Percentiles rank a stretch among this genome's conserved stretches.
Evolutionary conservation across 2,113 vertebrate species (phyloP).

Genomic region (Megaceryle maxima): DNA sequence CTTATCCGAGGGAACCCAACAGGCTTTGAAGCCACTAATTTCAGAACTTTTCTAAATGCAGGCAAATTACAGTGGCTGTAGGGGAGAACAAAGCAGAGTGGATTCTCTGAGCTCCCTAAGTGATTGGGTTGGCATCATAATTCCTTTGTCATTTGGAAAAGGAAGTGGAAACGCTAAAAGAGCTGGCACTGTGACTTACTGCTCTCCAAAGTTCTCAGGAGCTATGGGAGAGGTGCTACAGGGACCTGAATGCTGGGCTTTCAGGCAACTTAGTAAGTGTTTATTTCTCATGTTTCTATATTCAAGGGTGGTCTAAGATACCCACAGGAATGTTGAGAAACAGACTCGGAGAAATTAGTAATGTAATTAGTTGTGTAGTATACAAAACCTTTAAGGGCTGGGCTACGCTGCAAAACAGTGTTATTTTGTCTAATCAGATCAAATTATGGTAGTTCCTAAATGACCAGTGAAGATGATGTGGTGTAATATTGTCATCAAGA

Average conservation of each 20-base stretch:
- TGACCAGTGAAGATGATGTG: background rate
- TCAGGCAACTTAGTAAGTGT: background rate
- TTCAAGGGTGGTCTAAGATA: background rate
- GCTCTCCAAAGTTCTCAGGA: background rate
- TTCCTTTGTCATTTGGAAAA: background rate
- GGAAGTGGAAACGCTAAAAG: background rate
- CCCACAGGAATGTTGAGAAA: background rate
- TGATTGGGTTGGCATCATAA: background rate
- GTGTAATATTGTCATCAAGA: background rate
- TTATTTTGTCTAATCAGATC: background rate
- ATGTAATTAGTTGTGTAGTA: background rate
- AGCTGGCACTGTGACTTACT: background rate
- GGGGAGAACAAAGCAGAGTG: background rate
- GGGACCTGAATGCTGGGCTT: background rate
- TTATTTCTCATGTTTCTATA: background rate
- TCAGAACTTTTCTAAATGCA: background rate
- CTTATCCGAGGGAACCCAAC: accelerated
- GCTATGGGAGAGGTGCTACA: background rate
- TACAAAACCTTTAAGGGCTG: background rate
- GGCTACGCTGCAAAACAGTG: accelerated
- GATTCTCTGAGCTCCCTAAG: background rate
- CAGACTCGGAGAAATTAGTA: background rate
- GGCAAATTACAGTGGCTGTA: background rate
- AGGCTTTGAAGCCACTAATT: background rate
- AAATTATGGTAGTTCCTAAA: background rate